Evolutionary conservation across 2,113 vertebrate genomes (phyloP), one percentile per base, ranked within the genome.

Genomic region (Ploceus nigricollis): DNA sequence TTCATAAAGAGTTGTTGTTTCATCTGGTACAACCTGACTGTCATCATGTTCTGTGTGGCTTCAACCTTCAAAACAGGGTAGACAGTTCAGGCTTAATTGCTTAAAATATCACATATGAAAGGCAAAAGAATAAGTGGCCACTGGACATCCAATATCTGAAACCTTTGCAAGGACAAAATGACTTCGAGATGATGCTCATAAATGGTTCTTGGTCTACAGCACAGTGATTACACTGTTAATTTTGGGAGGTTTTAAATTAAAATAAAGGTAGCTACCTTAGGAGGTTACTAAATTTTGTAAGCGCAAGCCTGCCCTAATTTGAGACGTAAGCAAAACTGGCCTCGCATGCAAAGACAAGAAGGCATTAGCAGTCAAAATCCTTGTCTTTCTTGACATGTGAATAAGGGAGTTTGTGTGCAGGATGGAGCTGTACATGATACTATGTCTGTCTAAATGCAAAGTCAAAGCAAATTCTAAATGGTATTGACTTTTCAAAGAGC

Each of bases 391-490:
- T 83, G 71, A 77, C 3, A 0, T 0, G 0, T 53, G 61, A 87
- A 40, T 80, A 85, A 83, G 39, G 64, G 68, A 65, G 50, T 80
- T 89, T 88, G 65, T 84, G 88, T 84, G 77, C 87, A 51, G 76
- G 89, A 95, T 91, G 45, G 53, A 92, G 48, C 68, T 5, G 8
- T 47, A 61, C 42, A 30, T 54, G 57, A 47, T 93, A 58, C 70
- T 87, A 58, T 17, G 56, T 90, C 92, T 93, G 33, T 87, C 85
- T 73, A 92, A 95, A 64, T 76, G 75, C 68, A 94, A 94, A 89
- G 89, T 95, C 91, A 89, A 83, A 95, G 65, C 65, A 90, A 40
- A 89, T 94, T 93, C 82, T 60, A 76, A 92, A 83, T 60, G 23
- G 24, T 83, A 51, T 57, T 94, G 91, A 87, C 83, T 95, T 87